phyloP scores from a whole-genome alignment of 2,888 invertebrate species.

The Drosophila leonis region DNA sequence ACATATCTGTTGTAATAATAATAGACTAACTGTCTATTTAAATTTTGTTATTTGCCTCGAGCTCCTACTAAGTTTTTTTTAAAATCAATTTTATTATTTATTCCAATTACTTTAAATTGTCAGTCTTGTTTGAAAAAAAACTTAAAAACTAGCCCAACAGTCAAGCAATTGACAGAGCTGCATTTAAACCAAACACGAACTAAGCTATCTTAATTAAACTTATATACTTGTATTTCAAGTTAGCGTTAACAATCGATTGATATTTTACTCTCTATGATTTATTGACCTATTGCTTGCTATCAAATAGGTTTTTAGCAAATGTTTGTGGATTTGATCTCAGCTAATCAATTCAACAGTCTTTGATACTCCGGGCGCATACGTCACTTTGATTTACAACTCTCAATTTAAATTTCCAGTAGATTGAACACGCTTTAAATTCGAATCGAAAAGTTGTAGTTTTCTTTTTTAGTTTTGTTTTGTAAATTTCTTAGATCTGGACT shows the following conservation, averaged over 20 bases:
- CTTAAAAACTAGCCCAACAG: no score
- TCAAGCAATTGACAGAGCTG: no score
- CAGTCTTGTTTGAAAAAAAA: no score
- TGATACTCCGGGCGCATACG: background rate
- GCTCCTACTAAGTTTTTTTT: no score
- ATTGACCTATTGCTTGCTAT: no score
- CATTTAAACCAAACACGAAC: no score
- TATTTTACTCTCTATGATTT: background rate
- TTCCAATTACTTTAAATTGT: no score
- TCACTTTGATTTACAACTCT: conserved; percentile 23
- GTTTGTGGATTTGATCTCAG: background rate
- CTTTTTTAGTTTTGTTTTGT: background rate
- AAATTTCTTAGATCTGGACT: conserved; percentile 22
- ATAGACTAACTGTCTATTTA: no score
- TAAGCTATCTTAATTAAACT: background rate
- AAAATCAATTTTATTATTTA: no score
- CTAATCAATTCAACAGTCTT: background rate
- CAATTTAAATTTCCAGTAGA: background rate
- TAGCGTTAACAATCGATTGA: background rate
- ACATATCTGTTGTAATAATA: no score
- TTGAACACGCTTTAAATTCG: conserved; percentile 2
- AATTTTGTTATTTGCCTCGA: no score
- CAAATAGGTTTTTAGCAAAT: background rate
- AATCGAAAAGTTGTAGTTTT: conserved; percentile 24
- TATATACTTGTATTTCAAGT: background rate